A percentile compares a stretch with the other conserved stretches of the same genome.
Conservation (phyloP, 2,797 vertebrate genomes). For the Acanthornis magna region DNA sequence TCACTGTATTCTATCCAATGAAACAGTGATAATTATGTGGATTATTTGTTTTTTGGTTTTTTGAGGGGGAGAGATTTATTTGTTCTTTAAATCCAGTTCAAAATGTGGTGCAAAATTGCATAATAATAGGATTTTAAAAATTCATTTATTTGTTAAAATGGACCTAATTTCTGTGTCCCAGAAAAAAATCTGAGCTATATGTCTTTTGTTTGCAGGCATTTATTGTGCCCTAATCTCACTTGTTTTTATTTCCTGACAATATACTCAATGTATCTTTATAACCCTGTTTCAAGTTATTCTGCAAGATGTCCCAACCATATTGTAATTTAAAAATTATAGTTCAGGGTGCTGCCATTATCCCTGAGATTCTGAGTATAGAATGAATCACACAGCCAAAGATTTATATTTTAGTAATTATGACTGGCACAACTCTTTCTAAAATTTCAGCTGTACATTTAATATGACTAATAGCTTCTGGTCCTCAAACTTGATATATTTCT, state of each 20-base stretch:
- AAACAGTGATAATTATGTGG: neutral
- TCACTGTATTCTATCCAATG: neutral
- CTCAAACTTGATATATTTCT: neutral
- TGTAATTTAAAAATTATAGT: neutral
- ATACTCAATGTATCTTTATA: neutral
- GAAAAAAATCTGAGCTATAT: neutral
- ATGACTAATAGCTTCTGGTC: neutral
- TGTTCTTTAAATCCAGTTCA: neutral
- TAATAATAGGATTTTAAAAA: neutral
- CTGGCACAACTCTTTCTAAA: neutral
- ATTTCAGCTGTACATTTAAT: neutral
- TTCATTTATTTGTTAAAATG: neutral
- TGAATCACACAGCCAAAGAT: neutral
- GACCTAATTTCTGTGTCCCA: neutral
- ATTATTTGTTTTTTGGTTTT: neutral
- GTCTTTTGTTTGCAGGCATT: neutral
- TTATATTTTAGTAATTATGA: neutral
- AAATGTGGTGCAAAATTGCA: neutral
- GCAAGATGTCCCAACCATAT: neutral
- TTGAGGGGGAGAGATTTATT: fast-evolving
- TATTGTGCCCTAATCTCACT: neutral
- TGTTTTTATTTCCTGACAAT: neutral
- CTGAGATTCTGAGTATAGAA: neutral
- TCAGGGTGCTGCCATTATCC: neutral
- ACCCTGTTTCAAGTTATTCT: neutral